A percentile compares a stretch with the other conserved stretches of the same genome.
These are phyloP conservation scores for Actinia equina DNA, from an alignment of 64 coral and sea anemone species.

Conservation along the genomic window DNA sequence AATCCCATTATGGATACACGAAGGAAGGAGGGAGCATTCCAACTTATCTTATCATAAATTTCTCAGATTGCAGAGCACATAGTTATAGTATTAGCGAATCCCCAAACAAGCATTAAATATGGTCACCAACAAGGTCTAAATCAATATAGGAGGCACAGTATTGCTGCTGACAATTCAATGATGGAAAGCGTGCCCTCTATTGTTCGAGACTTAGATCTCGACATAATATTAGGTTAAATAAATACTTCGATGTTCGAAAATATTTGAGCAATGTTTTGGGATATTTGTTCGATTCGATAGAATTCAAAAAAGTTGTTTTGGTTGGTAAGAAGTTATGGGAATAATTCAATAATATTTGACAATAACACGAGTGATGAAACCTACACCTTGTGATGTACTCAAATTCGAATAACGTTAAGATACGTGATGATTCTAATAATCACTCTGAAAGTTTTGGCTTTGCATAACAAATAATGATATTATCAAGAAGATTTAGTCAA, in stretches of 20 bases:
- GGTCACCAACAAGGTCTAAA: conserved; percentile 7
- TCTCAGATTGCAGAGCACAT: neutral
- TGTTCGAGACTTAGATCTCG: neutral
- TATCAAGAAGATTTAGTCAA: too few species aligned
- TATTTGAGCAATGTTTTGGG: conserved; percentile 9
- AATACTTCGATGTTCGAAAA: neutral
- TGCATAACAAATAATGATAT: too few species aligned
- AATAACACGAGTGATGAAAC: neutral
- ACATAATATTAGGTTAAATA: neutral
- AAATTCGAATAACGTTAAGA: neutral
- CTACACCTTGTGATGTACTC: neutral
- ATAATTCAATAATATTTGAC: conserved; percentile 6
- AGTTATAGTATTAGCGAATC: neutral
- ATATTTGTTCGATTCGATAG: neutral
- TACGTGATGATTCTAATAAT: neutral
- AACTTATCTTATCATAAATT: conserved; percentile 2
- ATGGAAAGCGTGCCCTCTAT: neutral
- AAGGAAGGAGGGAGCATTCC: neutral
- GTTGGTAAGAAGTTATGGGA: neutral
- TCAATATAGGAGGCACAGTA: neutral
- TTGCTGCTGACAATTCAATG: neutral
- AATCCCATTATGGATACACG: neutral
- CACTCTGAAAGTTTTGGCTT: too few species aligned
- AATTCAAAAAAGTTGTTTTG: conserved; percentile 14
- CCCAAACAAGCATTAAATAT: neutral